Percentiles rank a stretch among this genome's conserved stretches.
These are phyloP conservation scores for Zaprionus lineosus DNA, from an alignment of 2,888 invertebrate genomes.

Conservation along the genomic window DNA sequence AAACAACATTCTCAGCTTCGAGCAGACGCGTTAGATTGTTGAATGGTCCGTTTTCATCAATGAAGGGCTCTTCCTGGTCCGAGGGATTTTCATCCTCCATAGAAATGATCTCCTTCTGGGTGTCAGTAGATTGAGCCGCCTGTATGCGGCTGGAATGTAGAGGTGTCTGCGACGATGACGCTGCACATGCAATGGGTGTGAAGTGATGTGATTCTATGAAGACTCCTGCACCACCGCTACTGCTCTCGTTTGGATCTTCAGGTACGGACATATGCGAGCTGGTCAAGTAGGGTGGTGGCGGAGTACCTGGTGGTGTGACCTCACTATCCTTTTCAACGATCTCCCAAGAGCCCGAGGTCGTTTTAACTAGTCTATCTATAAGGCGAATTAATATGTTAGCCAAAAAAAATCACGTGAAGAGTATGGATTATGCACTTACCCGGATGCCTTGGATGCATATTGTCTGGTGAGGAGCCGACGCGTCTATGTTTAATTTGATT, in stretches of 20 bases:
- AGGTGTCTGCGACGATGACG: constrained; percentile 58
- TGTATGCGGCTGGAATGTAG: constrained; percentile 79
- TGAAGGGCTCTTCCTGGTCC: constrained; percentile 90
- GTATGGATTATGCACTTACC: constrained; percentile 61
- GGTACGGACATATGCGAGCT: constrained; percentile 70
- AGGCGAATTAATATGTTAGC: background rate
- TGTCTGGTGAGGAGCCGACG: constrained; percentile 83
- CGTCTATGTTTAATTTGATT: constrained; percentile 82
- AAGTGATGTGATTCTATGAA: constrained; percentile 77
- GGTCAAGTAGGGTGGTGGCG: constrained; percentile 90
- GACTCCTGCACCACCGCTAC: constrained; percentile 56
- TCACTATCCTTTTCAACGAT: constrained; percentile 82
- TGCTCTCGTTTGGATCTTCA: constrained; percentile 65
- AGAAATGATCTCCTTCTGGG: constrained; percentile 92
- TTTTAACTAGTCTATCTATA: constrained; percentile 81
- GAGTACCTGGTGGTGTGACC: constrained; percentile 92
- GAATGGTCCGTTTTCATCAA: constrained; percentile 94
- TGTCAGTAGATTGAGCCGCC: constrained; percentile 79
- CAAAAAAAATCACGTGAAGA: no score
- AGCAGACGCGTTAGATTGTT: constrained; percentile 91
- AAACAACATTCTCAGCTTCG: constrained; percentile 90
- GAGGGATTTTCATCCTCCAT: constrained; percentile 98
- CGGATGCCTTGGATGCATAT: constrained; percentile 81
- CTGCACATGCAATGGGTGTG: constrained; percentile 64
- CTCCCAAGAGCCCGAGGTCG: constrained; percentile 83